A percentile compares a stretch with the other conserved stretches of the same genome.
These are phyloP conservation scores for Trichonephila clavata DNA, from an alignment of 1,140 invertebrate species.

Conservation along the genomic window DNA sequence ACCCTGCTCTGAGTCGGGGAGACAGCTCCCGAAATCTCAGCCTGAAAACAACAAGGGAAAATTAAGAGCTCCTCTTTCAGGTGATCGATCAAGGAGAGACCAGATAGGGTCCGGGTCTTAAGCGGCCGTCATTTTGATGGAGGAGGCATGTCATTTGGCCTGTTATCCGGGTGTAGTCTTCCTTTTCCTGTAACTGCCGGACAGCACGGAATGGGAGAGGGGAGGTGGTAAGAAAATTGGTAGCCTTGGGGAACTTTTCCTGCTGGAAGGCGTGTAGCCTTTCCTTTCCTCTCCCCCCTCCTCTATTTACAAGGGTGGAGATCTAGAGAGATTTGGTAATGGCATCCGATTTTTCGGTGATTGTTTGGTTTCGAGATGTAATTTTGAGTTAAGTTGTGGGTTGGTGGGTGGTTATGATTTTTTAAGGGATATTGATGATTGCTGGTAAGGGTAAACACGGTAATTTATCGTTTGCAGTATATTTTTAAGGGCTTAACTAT, in stretches of 20 bases:
- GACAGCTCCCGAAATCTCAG: background rate
- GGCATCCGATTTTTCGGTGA: no score
- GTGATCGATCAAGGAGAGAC: background rate
- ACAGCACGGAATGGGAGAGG: background rate
- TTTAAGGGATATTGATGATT: no score
- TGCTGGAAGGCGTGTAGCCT: background rate
- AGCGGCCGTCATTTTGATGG: constrained; percentile 18
- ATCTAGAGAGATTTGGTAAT: no score
- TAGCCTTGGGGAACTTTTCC: background rate
- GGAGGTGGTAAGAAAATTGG: no score
- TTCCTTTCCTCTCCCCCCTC: no score
- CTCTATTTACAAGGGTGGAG: no score
- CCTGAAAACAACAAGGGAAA: background rate
- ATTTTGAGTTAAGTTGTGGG: no score
- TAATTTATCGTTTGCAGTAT: no score
- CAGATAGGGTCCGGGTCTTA: background rate
- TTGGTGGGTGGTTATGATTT: no score
- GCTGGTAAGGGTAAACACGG: no score
- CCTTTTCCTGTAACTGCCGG: background rate
- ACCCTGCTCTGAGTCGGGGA: background rate
- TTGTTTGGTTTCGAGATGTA: no score
- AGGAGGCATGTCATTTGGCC: background rate
- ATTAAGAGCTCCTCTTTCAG: constrained; percentile 30
- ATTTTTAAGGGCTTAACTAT: no score
- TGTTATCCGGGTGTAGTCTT: constrained; percentile 4